Base-by-base conservation (phyloP, 2,113 vertebrate genomes). In the Hippocampus comes region DNA sequence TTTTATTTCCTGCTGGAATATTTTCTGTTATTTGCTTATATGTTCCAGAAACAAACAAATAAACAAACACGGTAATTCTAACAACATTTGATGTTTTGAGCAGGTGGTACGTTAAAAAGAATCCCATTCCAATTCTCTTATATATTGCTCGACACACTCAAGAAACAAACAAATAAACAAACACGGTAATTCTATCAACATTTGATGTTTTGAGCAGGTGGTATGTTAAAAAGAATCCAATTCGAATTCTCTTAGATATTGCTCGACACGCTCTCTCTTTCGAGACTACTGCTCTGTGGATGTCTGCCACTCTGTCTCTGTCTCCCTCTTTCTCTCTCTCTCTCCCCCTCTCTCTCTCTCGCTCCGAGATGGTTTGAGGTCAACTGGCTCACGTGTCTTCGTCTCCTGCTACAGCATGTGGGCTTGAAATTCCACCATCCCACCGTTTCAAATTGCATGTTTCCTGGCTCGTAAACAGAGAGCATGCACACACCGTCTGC, bases 391-490 rank as follows among this genome's bases (percentile, higher is more conserved):
- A 89, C 87, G 84, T 87, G 83, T 88, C 82, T 81, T 55, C 27
- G 27, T 84, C 81, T 88, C 83, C 81, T 88, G 87, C 88, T 84
- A 66, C 78, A 86, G 77, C 84, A 86, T 88, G 87, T 88, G 84
- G 86, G 82, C 82, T 86, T 78, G 74, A 89, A 89, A 90, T 89
- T 91, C 87, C 89, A 90, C 78, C 84, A 79, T 88, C 83, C 80
- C 78, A 85, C 76, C 79, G 81, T 90, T 88, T 90, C 88, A 86
- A 85, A 89, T 89, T 87, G 84, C 84, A 90, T 88, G 87, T 89
- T 90, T 90, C 82, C 86, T 86, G 87, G 85, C 84, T 86, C 53
- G 20, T 71, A 75, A 76, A 71, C 70, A 73, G 49, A 20, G 21
- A 41, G 63, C 56, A 27, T 57, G 68, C 68, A 74, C 70, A 72